These are phyloP conservation scores for Scomber scombrus DNA, from an alignment of 2,113 vertebrate genomes.

Conservation along the genomic window DNA sequence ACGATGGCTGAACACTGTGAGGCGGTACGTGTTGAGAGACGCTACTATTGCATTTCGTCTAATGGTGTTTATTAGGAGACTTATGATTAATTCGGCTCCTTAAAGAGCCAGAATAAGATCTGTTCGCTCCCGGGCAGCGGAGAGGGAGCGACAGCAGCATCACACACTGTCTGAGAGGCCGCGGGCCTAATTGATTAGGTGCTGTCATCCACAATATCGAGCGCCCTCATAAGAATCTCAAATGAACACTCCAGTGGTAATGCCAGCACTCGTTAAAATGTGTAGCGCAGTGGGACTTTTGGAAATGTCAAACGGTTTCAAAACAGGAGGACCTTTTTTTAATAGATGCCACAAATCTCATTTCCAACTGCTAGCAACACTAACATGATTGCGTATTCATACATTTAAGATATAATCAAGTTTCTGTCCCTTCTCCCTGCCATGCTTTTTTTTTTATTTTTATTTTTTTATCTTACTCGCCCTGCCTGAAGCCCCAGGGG, in stretches of 20 bases:
- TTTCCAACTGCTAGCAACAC: constrained; percentile 22
- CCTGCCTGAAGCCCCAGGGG: constrained; percentile 7
- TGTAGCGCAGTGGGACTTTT: constrained; percentile 49
- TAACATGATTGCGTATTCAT: constrained; percentile 36
- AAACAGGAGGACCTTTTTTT: constrained; percentile 39
- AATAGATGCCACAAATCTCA: constrained; percentile 33
- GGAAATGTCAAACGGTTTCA: constrained; percentile 63
- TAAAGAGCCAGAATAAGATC: constrained; percentile 2
- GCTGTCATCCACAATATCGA: constrained; percentile 44
- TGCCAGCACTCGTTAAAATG: constrained; percentile 59
- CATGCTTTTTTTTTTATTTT: neutral
- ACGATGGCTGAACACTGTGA: constrained; percentile 51
- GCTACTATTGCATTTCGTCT: constrained; percentile 21
- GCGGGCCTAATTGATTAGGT: constrained; percentile 62
- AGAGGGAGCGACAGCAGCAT: constrained; percentile 25
- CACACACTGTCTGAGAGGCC: constrained; percentile 18
- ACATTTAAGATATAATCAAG: constrained; percentile 27
- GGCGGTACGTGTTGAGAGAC: constrained; percentile 22
- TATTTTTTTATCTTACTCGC: neutral
- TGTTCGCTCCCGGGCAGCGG: neutral
- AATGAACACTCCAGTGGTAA: constrained; percentile 56
- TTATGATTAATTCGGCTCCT: constrained; percentile 57
- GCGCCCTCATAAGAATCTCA: constrained; percentile 56
- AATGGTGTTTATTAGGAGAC: constrained; percentile 50
- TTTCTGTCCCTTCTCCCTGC: constrained; percentile 1